Base-by-base conservation (phyloP, 2,797 vertebrate species). In the Eidolon dupreanum region DNA sequence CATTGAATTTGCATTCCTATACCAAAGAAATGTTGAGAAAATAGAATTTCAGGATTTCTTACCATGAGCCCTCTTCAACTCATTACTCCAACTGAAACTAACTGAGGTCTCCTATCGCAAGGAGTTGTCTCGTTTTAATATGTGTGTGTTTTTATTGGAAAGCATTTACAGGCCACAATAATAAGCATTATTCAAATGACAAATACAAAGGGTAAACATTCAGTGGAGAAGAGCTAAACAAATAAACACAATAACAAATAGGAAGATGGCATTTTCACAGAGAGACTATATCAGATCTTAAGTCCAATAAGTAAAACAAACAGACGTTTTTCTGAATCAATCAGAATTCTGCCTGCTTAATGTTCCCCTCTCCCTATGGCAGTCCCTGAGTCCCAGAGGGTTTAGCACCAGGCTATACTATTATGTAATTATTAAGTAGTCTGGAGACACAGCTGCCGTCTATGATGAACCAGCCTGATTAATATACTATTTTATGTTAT, bases 201-300 rank as follows among this genome's bases (percentile, higher is more conserved):
- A 94, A 87, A 73, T 63, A 63, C 28, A 85, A 90, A 63, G 73
- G 86, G 79, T 59, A 96, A 95, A 96, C 36, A 77, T 41, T 79
- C 53, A 91, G 9, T 65, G 16, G 49, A 74, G 71, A 70, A 6
- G 20, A 94, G 65, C 24, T 74, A 89, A 94, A 92, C 92, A 97
- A 87, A 65, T 51, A 91, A 77, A 90, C 57, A 17, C 66, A 89
- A 51, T 70, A 75, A 61, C 70, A 81, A 70, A 85, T 20, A 6
- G 31, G 36, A 74, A 93, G 59, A 57, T 24, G 63, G 13, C 63
- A 83, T 84, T 94, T 87, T 65, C 53, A 61, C 6, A 79, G 38
- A 94, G n/a, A 92, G 11, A 94, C 13, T 86, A 5, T 22, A 66
- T 51, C 6, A 36, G n/a, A 66, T 57, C 22, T 71, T 78, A 59